Percentiles rank a stretch among this genome's conserved stretches.
phyloP scores from a whole-genome alignment of 2,888 invertebrate genomes.

The Uropetala carovei region DNA sequence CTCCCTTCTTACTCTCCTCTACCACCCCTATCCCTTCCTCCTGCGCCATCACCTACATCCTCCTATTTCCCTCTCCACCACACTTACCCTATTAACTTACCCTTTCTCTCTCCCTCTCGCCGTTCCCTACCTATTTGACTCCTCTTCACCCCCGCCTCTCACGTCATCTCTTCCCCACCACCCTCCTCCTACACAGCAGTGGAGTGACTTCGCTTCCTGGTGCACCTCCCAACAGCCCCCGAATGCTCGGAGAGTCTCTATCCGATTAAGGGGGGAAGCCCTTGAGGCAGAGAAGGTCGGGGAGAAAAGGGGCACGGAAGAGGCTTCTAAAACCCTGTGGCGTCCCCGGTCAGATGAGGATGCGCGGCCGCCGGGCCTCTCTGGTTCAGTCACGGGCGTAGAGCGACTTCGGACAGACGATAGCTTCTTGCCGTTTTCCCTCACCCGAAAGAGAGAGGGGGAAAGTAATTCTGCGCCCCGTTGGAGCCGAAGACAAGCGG shows the following conservation, averaged over 20 bases:
- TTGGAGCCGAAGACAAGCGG: slow-evolving; percentile 55
- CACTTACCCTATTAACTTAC: background rate
- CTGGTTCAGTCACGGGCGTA: slow-evolving; percentile 46
- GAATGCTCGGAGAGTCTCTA: slow-evolving; percentile 5
- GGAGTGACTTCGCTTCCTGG: slow-evolving; percentile 53
- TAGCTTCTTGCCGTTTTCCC: slow-evolving; percentile 56
- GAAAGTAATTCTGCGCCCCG: slow-evolving; percentile 34
- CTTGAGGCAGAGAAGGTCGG: slow-evolving; percentile 10
- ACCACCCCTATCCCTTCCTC: background rate
- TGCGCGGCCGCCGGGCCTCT: slow-evolving; percentile 43
- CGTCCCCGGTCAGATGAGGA: slow-evolving; percentile 43
- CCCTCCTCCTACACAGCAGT: background rate
- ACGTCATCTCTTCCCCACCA: background rate
- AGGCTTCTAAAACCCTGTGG: slow-evolving; percentile 61
- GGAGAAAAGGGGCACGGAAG: slow-evolving; percentile 39
- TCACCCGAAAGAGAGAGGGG: slow-evolving; percentile 11
- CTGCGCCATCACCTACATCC: background rate
- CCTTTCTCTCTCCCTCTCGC: background rate
- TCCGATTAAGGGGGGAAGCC: slow-evolving; percentile 57
- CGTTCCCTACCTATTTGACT: background rate
- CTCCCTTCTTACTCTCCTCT: background rate
- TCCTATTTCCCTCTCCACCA: background rate
- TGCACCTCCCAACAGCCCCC: background rate
- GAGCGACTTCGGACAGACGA: slow-evolving; percentile 63
- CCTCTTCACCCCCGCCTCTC: background rate